A percentile compares a stretch with the other conserved stretches of the same genome.
These are phyloP conservation scores for Melinaea menophilus DNA, from an alignment of 2,888 invertebrate species.

Conservation along the genomic window DNA sequence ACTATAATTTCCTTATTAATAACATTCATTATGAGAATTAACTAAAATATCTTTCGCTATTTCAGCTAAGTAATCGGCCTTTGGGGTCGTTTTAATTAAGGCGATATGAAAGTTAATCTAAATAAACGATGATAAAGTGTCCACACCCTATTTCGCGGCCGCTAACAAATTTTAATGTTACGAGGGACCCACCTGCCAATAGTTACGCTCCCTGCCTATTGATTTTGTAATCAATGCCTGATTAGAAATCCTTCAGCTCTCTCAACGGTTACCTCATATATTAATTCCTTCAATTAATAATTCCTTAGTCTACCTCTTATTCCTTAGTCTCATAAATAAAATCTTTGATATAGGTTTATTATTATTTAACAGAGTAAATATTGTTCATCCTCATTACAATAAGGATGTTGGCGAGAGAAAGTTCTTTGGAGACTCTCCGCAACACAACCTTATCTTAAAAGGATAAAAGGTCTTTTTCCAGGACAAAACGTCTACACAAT, in stretches of 20 bases:
- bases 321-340: neutral
- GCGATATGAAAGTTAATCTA: conserved; percentile 44
- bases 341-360: too few species aligned
- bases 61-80: conserved; percentile 30
- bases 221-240: conserved; percentile 72
- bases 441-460: conserved; percentile 44
- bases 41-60: conserved; percentile 13
- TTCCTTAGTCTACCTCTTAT: neutral
- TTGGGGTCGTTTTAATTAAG: conserved; percentile 40
- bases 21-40: conserved; percentile 16
- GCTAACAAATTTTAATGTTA: conserved; percentile 62
- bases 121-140: conserved; percentile 55
- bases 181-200: conserved; percentile 56
- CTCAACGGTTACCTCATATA: conserved; percentile 52
- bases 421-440: conserved; percentile 42
- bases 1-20: neutral
- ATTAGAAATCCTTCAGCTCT: conserved; percentile 51
- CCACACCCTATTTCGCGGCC: conserved; percentile 47
- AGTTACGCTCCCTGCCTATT: conserved; percentile 57
- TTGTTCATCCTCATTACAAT: conserved; percentile 50
- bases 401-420: conserved; percentile 48
- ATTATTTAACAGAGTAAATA: conserved; percentile 31
- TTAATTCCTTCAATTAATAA: conserved; percentile 38
- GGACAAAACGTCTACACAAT: conserved; percentile 73
- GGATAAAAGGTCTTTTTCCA: conserved; percentile 59